Conservation (phyloP, 2,113 vertebrate genomes). For the Centropus unirufus region DNA sequence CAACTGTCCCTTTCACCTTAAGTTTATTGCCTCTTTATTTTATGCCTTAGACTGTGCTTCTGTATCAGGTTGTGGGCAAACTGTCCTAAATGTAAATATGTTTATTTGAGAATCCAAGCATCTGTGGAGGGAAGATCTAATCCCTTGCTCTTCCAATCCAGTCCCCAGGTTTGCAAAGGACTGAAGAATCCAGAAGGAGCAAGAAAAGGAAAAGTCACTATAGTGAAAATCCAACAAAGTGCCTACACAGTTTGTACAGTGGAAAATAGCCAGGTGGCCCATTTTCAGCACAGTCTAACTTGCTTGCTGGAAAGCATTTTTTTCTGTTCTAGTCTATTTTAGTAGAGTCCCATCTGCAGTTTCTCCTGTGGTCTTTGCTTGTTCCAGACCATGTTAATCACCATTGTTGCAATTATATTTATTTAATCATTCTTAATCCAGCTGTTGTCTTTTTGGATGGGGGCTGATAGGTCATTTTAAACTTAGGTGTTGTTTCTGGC, state of each 20-base stretch:
- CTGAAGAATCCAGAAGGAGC: neutral
- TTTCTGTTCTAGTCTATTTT: constrained; percentile 29
- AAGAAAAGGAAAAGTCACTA: neutral
- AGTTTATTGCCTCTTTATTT: neutral
- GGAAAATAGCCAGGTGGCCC: neutral
- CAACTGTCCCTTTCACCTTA: constrained; percentile 23
- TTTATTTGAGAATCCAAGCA: constrained; percentile 24
- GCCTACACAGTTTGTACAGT: neutral
- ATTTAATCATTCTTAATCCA: constrained; percentile 11
- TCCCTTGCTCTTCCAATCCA: neutral
- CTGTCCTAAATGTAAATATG: constrained; percentile 32
- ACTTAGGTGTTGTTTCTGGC: constrained; percentile 1
- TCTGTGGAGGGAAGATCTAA: constrained; percentile 9
- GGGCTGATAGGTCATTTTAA: neutral
- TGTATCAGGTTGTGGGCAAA: neutral
- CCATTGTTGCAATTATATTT: constrained; percentile 10
- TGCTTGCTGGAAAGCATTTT: constrained; percentile 40
- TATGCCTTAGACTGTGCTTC: neutral
- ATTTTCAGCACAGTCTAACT: neutral
- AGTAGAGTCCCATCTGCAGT: constrained; percentile 25
- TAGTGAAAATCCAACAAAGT: constrained; percentile 18
- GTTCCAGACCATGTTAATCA: constrained; percentile 10
- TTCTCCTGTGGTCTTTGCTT: constrained; percentile 34
- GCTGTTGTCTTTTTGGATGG: neutral
- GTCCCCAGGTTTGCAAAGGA: neutral